Conservation (phyloP, 92 coral and sea anemone species). For the Heliopora coerulea region DNA sequence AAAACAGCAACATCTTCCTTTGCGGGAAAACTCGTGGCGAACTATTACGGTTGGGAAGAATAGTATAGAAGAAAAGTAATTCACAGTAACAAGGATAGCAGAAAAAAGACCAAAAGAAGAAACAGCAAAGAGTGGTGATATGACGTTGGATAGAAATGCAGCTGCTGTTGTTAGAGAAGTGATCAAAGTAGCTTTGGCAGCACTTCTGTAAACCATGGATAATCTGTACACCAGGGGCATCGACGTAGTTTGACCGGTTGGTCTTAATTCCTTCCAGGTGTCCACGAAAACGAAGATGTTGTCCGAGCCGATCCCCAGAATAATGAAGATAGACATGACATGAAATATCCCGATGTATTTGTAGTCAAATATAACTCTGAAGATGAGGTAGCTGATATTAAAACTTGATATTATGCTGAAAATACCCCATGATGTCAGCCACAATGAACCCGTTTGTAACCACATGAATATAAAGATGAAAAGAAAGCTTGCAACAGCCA, state of each 20-base stretch:
- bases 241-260: slow-evolving; percentile 31
- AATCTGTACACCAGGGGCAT: slow-evolving; percentile 50
- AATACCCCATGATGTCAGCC: slow-evolving; percentile 74
- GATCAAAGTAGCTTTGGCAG: slow-evolving; percentile 64
- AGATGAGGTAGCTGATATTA: slow-evolving; percentile 64
- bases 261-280: slow-evolving; percentile 71
- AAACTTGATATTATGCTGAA: slow-evolving; percentile 68
- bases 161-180: slow-evolving; percentile 72
- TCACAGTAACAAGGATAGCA: slow-evolving; percentile 66
- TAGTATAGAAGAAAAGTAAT: slow-evolving; percentile 58
- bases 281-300: slow-evolving; percentile 72
- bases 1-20: slow-evolving; percentile 52
- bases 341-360: slow-evolving; percentile 75
- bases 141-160: slow-evolving; percentile 65
- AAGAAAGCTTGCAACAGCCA: slow-evolving; percentile 61
- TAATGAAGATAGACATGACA: slow-evolving; percentile 70
- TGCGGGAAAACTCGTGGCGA: slow-evolving; percentile 61
- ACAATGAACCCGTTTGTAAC: slow-evolving; percentile 68
- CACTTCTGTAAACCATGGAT: slow-evolving; percentile 60
- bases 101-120: slow-evolving; percentile 77
- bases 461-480: slow-evolving; percentile 67
- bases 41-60: slow-evolving; percentile 71
- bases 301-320: slow-evolving; percentile 74
- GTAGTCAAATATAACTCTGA: slow-evolving; percentile 65
- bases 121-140: slow-evolving; percentile 67